Conservation (phyloP, 1,140 invertebrate species). For the Scaptomyza graminum region DNA sequence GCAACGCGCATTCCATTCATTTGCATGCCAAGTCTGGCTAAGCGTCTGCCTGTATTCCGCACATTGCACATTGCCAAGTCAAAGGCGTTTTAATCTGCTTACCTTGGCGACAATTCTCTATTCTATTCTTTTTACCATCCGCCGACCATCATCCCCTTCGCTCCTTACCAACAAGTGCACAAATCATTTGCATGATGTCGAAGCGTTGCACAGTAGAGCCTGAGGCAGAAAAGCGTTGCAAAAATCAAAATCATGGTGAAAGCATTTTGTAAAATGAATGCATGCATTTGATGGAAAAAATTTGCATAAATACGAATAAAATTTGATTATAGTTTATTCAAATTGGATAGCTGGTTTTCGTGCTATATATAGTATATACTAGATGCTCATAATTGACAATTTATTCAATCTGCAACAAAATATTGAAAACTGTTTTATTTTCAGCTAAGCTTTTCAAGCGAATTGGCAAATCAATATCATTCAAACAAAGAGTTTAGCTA, state of each 20-base stretch:
- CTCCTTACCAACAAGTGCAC: neutral
- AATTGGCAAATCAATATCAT: too few species aligned
- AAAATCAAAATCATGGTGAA: neutral
- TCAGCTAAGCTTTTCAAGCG: too few species aligned
- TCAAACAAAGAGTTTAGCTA: too few species aligned
- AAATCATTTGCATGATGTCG: conserved; percentile 34
- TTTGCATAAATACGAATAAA: neutral
- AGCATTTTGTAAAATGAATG: neutral
- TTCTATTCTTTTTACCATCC: conserved; percentile 15
- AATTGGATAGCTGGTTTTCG: neutral
- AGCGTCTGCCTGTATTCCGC: conserved; percentile 23
- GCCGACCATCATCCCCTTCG: neutral
- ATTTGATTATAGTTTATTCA: neutral
- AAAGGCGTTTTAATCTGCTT: conserved; percentile 78
- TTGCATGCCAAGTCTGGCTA: conserved; percentile 40
- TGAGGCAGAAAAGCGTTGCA: neutral
- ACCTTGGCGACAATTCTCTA: conserved; percentile 65
- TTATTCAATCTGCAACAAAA: neutral
- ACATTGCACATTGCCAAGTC: conserved; percentile 67
- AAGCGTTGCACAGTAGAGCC: neutral
- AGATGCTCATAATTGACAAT: neutral
- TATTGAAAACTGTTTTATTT: too few species aligned
- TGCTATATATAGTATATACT: too few species aligned
- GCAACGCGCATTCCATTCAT: conserved; percentile 58
- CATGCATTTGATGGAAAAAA: neutral